A percentile compares a stretch with the other conserved stretches of the same genome.
Conservation (phyloP, 2,113 vertebrate genomes). For the Spea multiplicata region DNA sequence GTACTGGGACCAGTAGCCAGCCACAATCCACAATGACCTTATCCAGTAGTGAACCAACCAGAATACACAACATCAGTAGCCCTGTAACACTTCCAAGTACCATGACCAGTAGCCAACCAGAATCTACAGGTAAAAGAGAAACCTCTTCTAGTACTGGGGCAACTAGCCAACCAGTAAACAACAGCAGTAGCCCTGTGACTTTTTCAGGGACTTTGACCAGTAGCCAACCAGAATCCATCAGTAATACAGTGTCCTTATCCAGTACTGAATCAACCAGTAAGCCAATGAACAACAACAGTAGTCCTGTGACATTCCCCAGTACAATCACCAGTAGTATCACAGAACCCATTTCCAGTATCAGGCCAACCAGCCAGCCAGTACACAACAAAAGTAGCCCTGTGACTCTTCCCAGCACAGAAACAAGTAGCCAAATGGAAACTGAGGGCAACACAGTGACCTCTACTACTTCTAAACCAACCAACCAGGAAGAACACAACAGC, state of each 20-base stretch:
- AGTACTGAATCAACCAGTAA: neutral
- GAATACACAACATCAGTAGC: neutral
- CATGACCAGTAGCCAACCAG: neutral
- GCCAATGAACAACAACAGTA: conserved; percentile 1
- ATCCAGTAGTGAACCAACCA: neutral
- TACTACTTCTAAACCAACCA: neutral
- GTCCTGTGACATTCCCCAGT: neutral
- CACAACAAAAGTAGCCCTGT: neutral
- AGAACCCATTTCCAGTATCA: neutral
- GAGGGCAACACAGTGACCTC: neutral
- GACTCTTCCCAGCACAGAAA: neutral
- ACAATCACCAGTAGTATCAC: neutral
- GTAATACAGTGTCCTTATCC: no score
- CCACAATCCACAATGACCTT: neutral
- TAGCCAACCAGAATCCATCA: neutral
- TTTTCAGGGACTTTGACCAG: neutral
- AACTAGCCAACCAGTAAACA: neutral
- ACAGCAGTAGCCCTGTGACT: neutral
- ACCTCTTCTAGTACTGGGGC: neutral
- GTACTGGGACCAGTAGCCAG: neutral
- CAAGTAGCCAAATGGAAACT: neutral
- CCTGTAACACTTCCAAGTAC: neutral
- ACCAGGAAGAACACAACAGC: neutral
- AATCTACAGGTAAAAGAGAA: neutral
- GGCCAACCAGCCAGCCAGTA: neutral